Percentiles rank a stretch among this genome's conserved stretches.
These are phyloP conservation scores for Bombus sibiricus DNA, from an alignment of 1,140 invertebrate species.

Conservation along the genomic window DNA sequence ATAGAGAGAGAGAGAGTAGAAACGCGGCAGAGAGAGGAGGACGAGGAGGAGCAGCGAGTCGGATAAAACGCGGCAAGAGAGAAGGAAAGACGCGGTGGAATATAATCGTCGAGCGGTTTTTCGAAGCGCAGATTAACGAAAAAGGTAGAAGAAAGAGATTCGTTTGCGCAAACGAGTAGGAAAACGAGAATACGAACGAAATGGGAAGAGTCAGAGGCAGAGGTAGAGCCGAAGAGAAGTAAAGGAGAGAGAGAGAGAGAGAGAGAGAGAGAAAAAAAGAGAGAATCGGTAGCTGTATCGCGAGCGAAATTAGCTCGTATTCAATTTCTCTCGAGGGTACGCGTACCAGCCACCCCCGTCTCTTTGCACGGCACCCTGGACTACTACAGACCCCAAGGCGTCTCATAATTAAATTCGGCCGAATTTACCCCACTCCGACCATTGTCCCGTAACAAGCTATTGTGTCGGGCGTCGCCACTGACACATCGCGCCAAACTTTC, in stretches of 20 bases:
- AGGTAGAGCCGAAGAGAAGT: not conserved
- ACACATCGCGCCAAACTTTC: conserved; percentile 75
- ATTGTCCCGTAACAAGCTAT: conserved; percentile 83
- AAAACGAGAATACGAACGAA: conserved; percentile 13
- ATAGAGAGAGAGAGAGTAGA: not conserved
- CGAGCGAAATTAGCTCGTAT: conserved; percentile 82
- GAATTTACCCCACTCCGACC: conserved; percentile 78
- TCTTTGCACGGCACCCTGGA: conserved; percentile 48
- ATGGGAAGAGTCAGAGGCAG: conserved; percentile 42
- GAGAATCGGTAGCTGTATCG: conserved; percentile 72
- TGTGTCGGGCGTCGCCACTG: conserved; percentile 75
- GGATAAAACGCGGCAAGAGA: not conserved
- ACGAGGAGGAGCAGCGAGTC: not conserved
- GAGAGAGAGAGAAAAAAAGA: conserved; percentile 44
- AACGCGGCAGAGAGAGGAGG: not conserved
- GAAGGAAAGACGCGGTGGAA: conserved; percentile 22
- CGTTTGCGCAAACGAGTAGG: conserved; percentile 55
- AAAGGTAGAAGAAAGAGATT: conserved; percentile 55
- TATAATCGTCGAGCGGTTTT: conserved; percentile 58
- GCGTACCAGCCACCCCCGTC: conserved; percentile 42
- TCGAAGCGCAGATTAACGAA: conserved; percentile 59
- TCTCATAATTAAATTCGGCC: conserved; percentile 83
- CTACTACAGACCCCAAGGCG: conserved; percentile 77
- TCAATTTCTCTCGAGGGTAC: conserved; percentile 80
- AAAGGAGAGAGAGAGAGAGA: conserved; percentile 14